Evolutionary conservation across 2,113 vertebrate genomes (phyloP), one percentile per base, ranked within the genome.

Genomic region (human (Homo sapiens)): DNA sequence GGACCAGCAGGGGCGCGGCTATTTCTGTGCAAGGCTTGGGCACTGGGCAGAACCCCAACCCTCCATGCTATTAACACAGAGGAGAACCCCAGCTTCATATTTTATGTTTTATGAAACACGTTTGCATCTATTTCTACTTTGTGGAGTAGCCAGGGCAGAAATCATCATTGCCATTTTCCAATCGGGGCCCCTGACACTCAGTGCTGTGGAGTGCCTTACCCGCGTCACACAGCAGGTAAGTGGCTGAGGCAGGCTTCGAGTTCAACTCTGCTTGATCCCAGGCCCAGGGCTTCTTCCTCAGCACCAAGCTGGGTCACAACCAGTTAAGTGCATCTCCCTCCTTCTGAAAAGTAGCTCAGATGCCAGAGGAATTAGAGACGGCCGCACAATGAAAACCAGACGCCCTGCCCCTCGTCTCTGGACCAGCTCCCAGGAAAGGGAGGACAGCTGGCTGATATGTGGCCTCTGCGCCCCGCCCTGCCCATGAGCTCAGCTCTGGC

Each of bases 401-500:
- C 10, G 1, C 76, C 88, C 94, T 45, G 22, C 45, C 85, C 70
- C 84, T n/a, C 0, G 43, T 50, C 92, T 45, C 89, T 88, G 96
- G 93, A 76, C 72, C 23, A 0, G 76, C 73, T 93, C 93, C 94
- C 90, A 78, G 80, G 91, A 83, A 89, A 73, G 55, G 30, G 64
- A 78, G 76, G 80, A 64, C 50, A 35, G n/a, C 55, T 17, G 45
- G 55, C 92, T 7, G 81, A 38, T 35, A 1, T 27, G 78, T 16
- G 45, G 89, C 59, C 92, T 80, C 95, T 5, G 3, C 25, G 43
- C 88, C 43, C 91, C 13, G 0, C 50, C 45, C 87, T 14, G 8
- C 76, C 75, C 30, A 25, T 90, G 89, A 94, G 92, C 95, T 98
- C 92, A 96, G 48, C 66, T 80, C 90, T 96, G 93, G 94, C 85